Evolutionary conservation across 2,888 invertebrate genomes (phyloP), one percentile per base, ranked within the genome.

Genomic region (Megamerina dolium): DNA sequence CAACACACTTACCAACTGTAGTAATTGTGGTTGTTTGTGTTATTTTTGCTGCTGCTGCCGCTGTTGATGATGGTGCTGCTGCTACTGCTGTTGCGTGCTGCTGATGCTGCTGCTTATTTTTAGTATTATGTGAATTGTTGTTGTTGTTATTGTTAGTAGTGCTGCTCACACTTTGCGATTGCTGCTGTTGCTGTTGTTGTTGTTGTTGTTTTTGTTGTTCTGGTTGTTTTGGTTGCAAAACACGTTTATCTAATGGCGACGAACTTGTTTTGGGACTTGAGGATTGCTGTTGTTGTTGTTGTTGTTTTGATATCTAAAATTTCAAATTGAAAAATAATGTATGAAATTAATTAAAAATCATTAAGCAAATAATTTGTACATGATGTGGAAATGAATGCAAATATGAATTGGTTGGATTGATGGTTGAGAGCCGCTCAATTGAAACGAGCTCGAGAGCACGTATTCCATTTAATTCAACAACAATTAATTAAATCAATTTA

Each of bases 161-260:
- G 45, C 9, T 18, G 39, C 43, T 50, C 61, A 39, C 45, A 68
- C 64, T 51, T 73, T 73, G 8, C 6, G 41, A 54, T 52, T 45
- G 63, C 36, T 54, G 34, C 30, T 43, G 48, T 20, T 48, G 43
- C 29, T 46, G 32, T 19, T 43, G 38, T n/a, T 52, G 49, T 16
- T 49, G 42, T 27, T 53, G 53, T 9, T 54, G 56, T 16, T 50
- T 55, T 8, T 57, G 59, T 45, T 54, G 71, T 61, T 69, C 67
- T 49, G 72, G 73, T 63, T 76, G 77, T 60, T 80, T 79, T 61
- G 83, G 83, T 66, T 82, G 82, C 46, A 83, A 66, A 23, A 83
- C 77, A 57, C 82, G 68, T 66, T 82, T 83, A 68, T 83, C 83
- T 49, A 75, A 74, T 50, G 77, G 77, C 45, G 73, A 61, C 41